Base-by-base conservation (phyloP, 2,113 vertebrate genomes). In the Clarias gariepinus region DNA sequence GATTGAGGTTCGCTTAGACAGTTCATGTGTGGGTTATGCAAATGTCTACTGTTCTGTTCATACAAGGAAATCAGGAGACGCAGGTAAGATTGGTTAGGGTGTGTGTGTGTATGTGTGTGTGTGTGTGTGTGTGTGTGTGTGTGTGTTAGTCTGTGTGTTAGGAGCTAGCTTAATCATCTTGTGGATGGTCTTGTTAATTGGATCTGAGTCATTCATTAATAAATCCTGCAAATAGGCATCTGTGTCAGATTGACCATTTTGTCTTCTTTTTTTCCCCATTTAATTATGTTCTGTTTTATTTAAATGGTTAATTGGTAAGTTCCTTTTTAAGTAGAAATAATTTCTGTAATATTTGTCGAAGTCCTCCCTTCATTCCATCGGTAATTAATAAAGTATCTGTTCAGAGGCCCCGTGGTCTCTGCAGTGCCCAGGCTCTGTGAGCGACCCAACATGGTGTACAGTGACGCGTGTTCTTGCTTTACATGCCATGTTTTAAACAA, bases 141-240 rank as follows among this genome's bases (percentile, higher is more conserved):
- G 83, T 63, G 53, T 55, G 73, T 79, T 80, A 89, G 87, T 87
- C 87, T 89, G 90, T 83, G 85, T 88, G 86, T 88, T 85, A 84
- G 89, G 90, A 81, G 74, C 68, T 81, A 83, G 66, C 64, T 69
- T 60, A 47, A 74, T 91, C 91, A 88, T 93, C 85, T 87, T 92
- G 92, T 94, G 89, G 90, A 89, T 76, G 73, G 83, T 69, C 76
- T 90, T 94, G 93, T 95, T 88, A 92, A 93, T 87, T 74, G 91
- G 90, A 93, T 93, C 91, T 93, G 90, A 94, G 92, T 91, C 91
- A 78, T 88, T 94, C 69, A 91, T 86, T 89, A 96, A 94, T 95
- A 95, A 95, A 96, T 87, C 88, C 90, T 87, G 91, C 90, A 91
- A 94, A 93, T 89, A 92, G 89, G 79, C 47, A 1, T 23, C n/a